A percentile compares a stretch with the other conserved stretches of the same genome.
Conservation (phyloP, 2,797 vertebrate species). For the Benthosema pterotum region DNA sequence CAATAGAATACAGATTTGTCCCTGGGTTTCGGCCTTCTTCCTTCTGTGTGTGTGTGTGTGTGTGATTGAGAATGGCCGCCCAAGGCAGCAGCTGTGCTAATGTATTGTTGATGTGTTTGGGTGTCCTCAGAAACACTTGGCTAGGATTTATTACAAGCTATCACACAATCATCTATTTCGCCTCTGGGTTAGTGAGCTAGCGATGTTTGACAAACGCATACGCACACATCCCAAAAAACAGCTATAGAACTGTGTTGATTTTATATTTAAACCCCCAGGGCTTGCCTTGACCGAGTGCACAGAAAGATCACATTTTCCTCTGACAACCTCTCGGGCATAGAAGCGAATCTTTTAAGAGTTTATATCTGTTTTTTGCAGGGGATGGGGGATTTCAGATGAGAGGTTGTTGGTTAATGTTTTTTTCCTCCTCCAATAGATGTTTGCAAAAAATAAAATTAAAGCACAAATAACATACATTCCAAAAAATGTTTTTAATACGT, state of each 20-base stretch:
- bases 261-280: not conserved
- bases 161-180: slow-evolving; percentile 43
- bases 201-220: slow-evolving; percentile 13
- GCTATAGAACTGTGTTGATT: slow-evolving; percentile 28
- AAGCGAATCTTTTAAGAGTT: slow-evolving; percentile 30
- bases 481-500: too few relatives aligned
- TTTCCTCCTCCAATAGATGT: too few relatives aligned
- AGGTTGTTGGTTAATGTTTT: slow-evolving; percentile 26
- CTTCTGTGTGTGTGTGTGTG: slow-evolving; percentile 62
- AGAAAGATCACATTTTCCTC: slow-evolving; percentile 23
- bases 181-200: not conserved
- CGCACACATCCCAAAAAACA: not conserved
- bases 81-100: slow-evolving; percentile 23
- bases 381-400: slow-evolving; percentile 37
- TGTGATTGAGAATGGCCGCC: slow-evolving; percentile 47
- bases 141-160: slow-evolving; percentile 36
- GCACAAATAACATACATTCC: too few relatives aligned
- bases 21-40: slow-evolving; percentile 49
- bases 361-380: slow-evolving; percentile 4
- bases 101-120: slow-evolving; percentile 30
- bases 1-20: slow-evolving; percentile 44
- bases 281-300: slow-evolving; percentile 30
- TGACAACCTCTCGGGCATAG: slow-evolving; percentile 14
- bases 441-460: too few relatives aligned
- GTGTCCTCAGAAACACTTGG: slow-evolving; percentile 31